These are phyloP conservation scores for Parnassius mnemosyne DNA, from an alignment of 2,888 invertebrate species.

Conservation along the genomic window DNA sequence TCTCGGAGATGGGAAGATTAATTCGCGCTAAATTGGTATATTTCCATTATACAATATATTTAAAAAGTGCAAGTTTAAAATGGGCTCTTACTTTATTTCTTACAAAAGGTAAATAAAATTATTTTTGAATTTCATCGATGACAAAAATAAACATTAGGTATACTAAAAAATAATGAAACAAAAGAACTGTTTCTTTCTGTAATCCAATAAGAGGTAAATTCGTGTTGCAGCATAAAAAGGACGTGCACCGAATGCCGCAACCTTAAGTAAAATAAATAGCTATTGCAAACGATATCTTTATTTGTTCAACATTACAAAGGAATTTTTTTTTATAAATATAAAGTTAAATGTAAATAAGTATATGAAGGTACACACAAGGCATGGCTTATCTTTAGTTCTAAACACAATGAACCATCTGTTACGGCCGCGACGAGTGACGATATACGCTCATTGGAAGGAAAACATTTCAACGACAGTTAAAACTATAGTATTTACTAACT, in stretches of 20 bases:
- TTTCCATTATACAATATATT: too few relatives aligned
- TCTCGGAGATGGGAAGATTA: too few relatives aligned
- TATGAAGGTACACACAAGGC: constrained; percentile 33
- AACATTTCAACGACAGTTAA: constrained; percentile 30
- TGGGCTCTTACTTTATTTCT: too few relatives aligned
- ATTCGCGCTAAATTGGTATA: too few relatives aligned
- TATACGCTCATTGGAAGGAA: constrained; percentile 57
- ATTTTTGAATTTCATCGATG: too few relatives aligned
- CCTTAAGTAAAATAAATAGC: neutral
- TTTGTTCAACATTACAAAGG: neutral
- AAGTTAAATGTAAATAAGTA: neutral
- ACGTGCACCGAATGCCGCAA: constrained; percentile 12
- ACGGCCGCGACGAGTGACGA: constrained; percentile 57
- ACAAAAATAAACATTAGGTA: too few relatives aligned
- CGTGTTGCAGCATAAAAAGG: constrained; percentile 6
- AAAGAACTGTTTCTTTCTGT: constrained; percentile 4
- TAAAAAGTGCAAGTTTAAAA: too few relatives aligned
- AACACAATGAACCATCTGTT: constrained; percentile 69
- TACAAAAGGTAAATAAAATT: too few relatives aligned
- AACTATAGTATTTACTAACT: constrained; percentile 12
- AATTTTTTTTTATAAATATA: neutral
- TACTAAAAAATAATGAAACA: neutral
- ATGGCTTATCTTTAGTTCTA: constrained; percentile 56
- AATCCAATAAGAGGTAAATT: constrained; percentile 14
- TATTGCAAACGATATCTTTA: too few relatives aligned